Conservation (phyloP, 2,113 vertebrate genomes). For the Scytalopus superciliaris region DNA sequence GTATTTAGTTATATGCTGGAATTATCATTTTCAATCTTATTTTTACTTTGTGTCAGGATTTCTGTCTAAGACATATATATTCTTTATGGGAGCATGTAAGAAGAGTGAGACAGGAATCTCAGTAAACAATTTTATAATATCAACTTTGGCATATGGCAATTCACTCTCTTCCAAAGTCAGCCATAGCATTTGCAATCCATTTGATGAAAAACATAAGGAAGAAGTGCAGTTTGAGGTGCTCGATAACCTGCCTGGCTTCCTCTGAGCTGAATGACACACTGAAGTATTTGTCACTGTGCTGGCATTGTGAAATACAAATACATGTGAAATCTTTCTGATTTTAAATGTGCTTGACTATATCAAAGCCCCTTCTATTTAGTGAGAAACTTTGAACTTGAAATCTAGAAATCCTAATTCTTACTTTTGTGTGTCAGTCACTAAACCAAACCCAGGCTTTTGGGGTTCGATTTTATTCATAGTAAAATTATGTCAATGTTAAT, state of each 20-base stretch:
- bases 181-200: rapidly evolving
- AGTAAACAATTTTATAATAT: background rate
- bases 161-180: background rate
- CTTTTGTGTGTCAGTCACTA: background rate
- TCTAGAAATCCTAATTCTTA: background rate
- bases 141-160: background rate
- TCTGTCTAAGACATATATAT: background rate
- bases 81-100: background rate
- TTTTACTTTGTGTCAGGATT: background rate
- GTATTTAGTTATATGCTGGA: background rate
- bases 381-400: background rate
- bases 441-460: background rate
- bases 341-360: background rate
- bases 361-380: background rate
- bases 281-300: background rate
- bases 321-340: background rate
- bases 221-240: background rate
- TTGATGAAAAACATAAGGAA: background rate
- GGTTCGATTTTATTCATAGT: background rate
- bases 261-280: background rate
- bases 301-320: background rate
- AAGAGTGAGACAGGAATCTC: background rate
- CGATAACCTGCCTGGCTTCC: rapidly evolving
- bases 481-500: background rate
- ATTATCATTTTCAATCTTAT: background rate